These are phyloP conservation scores for Gryllus longicercus DNA, from an alignment of 2,888 invertebrate species.

Conservation along the genomic window DNA sequence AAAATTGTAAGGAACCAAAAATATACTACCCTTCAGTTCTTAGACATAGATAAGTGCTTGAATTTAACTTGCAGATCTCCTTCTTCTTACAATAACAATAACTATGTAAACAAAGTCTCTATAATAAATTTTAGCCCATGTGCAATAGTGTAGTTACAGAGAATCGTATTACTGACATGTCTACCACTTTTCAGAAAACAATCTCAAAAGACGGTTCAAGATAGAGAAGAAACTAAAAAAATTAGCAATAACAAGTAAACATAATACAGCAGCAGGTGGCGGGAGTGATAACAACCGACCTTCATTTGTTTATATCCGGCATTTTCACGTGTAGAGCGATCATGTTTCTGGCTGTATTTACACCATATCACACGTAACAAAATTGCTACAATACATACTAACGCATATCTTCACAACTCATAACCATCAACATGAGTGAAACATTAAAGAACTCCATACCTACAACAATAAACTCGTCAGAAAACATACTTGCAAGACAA, in stretches of 20 bases:
- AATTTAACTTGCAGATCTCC: too few relatives aligned
- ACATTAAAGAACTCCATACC: background rate
- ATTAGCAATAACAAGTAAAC: slow-evolving; percentile 1
- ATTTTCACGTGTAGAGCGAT: slow-evolving; percentile 29
- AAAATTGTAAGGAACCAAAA: too few relatives aligned
- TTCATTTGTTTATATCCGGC: slow-evolving; percentile 31
- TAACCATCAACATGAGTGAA: background rate
- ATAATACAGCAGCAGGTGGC: slow-evolving; percentile 23
- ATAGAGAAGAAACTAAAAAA: background rate
- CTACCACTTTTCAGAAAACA: too few relatives aligned
- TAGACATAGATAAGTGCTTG: too few relatives aligned
- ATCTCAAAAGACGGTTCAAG: background rate
- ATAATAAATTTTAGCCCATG: too few relatives aligned
- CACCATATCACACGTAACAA: slow-evolving; percentile 20
- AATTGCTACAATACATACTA: background rate
- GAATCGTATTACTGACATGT: too few relatives aligned
- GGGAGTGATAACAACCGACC: slow-evolving; percentile 19
- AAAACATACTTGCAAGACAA: slow-evolving; percentile 23
- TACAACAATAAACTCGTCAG: background rate
- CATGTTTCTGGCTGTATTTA: slow-evolving; percentile 25
- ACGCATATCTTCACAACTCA: too few relatives aligned
- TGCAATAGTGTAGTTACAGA: too few relatives aligned
- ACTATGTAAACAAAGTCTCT: too few relatives aligned
- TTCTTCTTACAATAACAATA: too few relatives aligned
- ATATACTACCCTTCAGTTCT: too few relatives aligned